Evolutionary conservation across 53 echinoderm and acorn worm species (phyloP).

Genomic region (Paelopatides confundens): DNA sequence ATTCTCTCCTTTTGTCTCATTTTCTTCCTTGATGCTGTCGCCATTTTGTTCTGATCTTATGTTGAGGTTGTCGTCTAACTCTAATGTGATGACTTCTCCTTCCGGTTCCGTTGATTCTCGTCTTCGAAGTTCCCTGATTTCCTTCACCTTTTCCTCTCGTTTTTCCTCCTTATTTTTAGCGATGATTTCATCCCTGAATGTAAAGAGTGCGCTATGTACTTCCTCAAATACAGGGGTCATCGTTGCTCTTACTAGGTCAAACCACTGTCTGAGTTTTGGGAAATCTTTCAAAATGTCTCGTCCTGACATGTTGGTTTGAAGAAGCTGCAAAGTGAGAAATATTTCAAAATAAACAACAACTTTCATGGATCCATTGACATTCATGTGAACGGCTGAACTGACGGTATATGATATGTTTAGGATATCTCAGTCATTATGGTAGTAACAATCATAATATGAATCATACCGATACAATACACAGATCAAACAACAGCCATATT

Average conservation of each 20-base stretch:
- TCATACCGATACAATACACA: no score
- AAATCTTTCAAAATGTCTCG: conserved; percentile 22
- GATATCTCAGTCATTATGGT: no score
- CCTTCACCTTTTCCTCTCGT: conserved; percentile 31
- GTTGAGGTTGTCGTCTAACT: conserved; percentile 43
- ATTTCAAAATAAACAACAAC: no score
- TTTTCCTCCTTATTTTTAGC: conserved; percentile 14
- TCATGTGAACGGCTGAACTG: no score
- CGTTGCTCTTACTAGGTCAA: conserved; percentile 24
- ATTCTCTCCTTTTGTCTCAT: neutral
- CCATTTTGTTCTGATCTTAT: conserved; percentile 32
- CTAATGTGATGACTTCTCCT: conserved; percentile 32
- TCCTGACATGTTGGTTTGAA: conserved; percentile 35
- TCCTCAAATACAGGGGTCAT: conserved; percentile 49
- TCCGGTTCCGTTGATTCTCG: conserved; percentile 36
- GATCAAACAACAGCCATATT: no score
- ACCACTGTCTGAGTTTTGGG: conserved; percentile 44
- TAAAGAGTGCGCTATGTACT: conserved; percentile 12
- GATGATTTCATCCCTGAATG: conserved; percentile 26
- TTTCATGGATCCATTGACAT: no score
- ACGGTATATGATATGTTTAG: no score
- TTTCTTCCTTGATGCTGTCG: neutral
- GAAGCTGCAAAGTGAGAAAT: neutral
- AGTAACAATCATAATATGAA: no score
- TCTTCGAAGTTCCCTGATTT: conserved; percentile 32